Evolutionary conservation across 2,797 vertebrate species (phyloP), one percentile per base, ranked within the genome.

Genomic region (Tapirus indicus): DNA sequence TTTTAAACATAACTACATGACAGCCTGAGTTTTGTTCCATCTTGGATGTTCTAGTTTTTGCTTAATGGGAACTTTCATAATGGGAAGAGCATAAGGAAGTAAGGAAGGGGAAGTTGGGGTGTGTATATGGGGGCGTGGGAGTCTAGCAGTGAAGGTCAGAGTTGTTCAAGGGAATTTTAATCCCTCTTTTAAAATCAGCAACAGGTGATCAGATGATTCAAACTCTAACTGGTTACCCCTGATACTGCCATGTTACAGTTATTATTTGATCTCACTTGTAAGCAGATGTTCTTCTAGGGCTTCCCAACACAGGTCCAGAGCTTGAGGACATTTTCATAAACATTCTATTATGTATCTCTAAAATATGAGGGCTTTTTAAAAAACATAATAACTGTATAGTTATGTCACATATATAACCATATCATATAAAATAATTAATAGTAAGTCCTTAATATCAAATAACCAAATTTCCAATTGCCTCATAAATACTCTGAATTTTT

Each of bases 41-140:
- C 62, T 86, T 93, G 95, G 32, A 68, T 92, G 47, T 71, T 71
- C 49, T 94, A 74, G 21, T 86, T 92, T 94, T 97, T 94, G 60
- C 56, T 87, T 93, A 90, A 86, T 79, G 75, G 68, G 54, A 95
- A 64, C 29, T 90, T 96, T 60, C 17, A 60, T 88, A 64, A 85
- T 79, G 82, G 88, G 10, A 87, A 90, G 0, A 82, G 13, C 78
- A 44, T 79, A 87, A 83, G 25, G 54, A 79, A 92, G 38, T n/a
- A 90, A 94, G 84, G 29, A 91, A 79, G 69, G 54, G 32, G 16
- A 95, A 79, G 23, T 88, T 94, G 77, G n/a, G 32, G 6, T 79
- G 16, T 92, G 5, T 74, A 74, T 56, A 68, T 54, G 23, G 7
- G 35, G 27, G 25, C 17, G 11, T 82, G 71, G n/a, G 27, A 86